These are phyloP conservation scores for Hipparchia semele DNA, from an alignment of 2,888 invertebrate species.

Conservation along the genomic window DNA sequence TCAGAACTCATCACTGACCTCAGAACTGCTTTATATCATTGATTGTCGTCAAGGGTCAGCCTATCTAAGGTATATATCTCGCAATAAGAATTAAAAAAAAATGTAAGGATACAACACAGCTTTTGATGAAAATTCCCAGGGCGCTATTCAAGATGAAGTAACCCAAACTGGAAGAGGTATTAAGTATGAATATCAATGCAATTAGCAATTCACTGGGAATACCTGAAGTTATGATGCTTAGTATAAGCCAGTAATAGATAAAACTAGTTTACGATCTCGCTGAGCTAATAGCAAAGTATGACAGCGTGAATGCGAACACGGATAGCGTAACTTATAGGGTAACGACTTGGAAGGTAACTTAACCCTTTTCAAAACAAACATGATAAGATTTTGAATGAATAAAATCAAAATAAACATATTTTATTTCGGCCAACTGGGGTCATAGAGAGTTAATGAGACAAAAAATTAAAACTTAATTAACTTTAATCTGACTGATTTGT, in stretches of 20 bases:
- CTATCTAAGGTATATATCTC: too few species aligned
- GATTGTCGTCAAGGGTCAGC: too few species aligned
- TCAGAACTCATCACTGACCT: too few species aligned
- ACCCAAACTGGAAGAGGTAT: neutral
- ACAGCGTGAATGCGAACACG: neutral
- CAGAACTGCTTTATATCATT: too few species aligned
- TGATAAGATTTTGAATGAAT: too few species aligned
- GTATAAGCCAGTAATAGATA: constrained; percentile 10
- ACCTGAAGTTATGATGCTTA: constrained; percentile 19
- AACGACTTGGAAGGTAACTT: neutral
- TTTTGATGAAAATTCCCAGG: neutral
- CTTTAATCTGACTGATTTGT: too few species aligned
- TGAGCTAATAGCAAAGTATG: constrained; percentile 14
- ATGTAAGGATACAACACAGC: neutral
- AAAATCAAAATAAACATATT: too few species aligned
- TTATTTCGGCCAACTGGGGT: too few species aligned
- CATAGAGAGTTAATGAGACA: too few species aligned
- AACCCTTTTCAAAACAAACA: neutral
- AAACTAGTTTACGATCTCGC: constrained; percentile 16
- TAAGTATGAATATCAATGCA: constrained; percentile 13
- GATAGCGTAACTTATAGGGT: neutral
- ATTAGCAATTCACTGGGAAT: constrained; percentile 12
- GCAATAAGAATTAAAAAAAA: too few species aligned
- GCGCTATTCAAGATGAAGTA: neutral
- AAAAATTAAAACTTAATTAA: too few species aligned